phyloP scores from a whole-genome alignment of 2,797 vertebrate species.

The Rhinophrynus dorsalis region DNA sequence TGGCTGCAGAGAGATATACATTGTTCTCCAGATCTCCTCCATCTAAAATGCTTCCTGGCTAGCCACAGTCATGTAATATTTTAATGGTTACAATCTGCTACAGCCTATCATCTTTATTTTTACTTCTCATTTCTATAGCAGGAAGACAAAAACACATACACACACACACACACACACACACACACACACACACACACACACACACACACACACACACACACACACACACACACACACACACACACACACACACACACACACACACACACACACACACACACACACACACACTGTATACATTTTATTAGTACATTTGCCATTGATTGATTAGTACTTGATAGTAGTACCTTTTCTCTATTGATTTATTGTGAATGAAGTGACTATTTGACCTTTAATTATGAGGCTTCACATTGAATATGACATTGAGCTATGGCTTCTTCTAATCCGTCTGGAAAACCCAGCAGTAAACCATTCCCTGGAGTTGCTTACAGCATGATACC shows the following conservation, averaged over 20 bases:
- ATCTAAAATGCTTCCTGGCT: too few relatives aligned
- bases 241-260: neutral
- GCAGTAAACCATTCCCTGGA: conserved; percentile 78
- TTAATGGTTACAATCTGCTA: too few relatives aligned
- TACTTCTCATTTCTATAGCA: too few relatives aligned
- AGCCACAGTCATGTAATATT: too few relatives aligned
- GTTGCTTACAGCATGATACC: conserved; percentile 72
- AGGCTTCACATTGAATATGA: conserved; percentile 80
- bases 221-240: too few relatives aligned
- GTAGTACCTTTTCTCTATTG: conserved; percentile 83
- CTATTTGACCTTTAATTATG: conserved; percentile 98
- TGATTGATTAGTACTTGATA: conserved; percentile 83
- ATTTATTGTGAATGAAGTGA: conserved; percentile 97
- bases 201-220: too few relatives aligned
- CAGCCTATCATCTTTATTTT: too few relatives aligned
- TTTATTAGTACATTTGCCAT: conserved; percentile 93
- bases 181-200: too few relatives aligned
- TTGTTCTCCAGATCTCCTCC: too few relatives aligned
- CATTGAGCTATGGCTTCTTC: conserved; percentile 85
- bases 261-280: conserved; percentile 60
- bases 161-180: too few relatives aligned
- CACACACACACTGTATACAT: conserved; percentile 87
- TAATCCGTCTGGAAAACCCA: conserved; percentile 83
- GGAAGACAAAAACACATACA: too few relatives aligned
- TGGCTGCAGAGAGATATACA: too few relatives aligned